Evolutionary conservation across 2,113 vertebrate genomes (phyloP).

Genomic region (Crotophaga sulcirostris): DNA sequence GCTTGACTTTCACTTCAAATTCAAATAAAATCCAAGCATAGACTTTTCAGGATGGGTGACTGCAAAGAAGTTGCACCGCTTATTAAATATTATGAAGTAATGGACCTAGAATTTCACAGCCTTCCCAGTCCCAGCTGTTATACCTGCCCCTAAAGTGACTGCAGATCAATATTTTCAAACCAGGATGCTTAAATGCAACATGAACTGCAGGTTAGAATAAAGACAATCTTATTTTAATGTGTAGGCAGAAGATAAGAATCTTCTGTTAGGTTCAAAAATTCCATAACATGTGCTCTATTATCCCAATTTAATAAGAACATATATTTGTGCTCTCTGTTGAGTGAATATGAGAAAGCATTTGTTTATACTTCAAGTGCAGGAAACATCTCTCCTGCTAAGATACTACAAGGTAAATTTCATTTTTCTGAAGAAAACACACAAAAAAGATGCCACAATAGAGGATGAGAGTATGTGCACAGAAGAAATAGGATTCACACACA

Average conservation of each 20-base stretch:
- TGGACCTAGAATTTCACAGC: background rate
- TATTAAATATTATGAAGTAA: background rate
- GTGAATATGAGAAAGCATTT: background rate
- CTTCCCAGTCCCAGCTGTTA: background rate
- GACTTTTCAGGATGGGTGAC: background rate
- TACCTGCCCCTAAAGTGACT: background rate
- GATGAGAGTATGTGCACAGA: background rate
- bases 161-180: background rate
- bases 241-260: background rate
- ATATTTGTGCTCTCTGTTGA: background rate
- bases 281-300: background rate
- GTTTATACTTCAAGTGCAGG: background rate
- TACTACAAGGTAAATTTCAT: background rate
- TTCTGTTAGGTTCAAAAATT: background rate
- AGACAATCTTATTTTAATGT: background rate
- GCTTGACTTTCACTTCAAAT: background rate
- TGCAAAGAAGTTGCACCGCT: background rate
- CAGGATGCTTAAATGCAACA: background rate
- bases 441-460: background rate
- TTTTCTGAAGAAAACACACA: background rate
- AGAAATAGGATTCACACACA: background rate
- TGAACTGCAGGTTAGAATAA: background rate
- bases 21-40: background rate
- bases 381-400: background rate
- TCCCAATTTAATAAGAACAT: background rate